Conservation (phyloP, 2,113 vertebrate species). For the Platichthys flesus region DNA sequence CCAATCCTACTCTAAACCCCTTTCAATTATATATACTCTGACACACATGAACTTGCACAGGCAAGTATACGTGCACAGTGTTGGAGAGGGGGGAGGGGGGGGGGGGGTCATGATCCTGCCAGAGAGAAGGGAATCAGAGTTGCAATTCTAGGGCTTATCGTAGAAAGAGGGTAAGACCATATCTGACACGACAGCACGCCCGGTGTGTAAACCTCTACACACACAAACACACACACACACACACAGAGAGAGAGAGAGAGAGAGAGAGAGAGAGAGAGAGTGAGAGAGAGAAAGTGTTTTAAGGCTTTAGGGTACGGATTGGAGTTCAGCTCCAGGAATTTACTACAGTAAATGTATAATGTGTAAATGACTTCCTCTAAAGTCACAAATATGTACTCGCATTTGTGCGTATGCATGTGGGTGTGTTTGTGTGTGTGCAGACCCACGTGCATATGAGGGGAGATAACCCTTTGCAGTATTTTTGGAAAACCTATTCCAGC, state of each 20-base stretch:
- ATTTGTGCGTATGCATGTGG: neutral
- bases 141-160: constrained; percentile 77
- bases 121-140: constrained; percentile 74
- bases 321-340: neutral
- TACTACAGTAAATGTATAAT: neutral
- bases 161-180: constrained; percentile 77
- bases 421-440: constrained; percentile 2
- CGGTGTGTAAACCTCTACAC: constrained; percentile 63
- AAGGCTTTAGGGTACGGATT: neutral
- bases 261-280: neutral
- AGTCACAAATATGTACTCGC: neutral
- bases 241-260: neutral
- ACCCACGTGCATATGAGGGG: constrained; percentile 39
- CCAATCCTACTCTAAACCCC: constrained; percentile 66
- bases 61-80: constrained; percentile 25
- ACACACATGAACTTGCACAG: constrained; percentile 35
- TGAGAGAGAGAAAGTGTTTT: no score
- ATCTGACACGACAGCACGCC: constrained; percentile 72
- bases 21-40: constrained; percentile 59
- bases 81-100: constrained; percentile 29
- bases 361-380: neutral
- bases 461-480: constrained; percentile 70
- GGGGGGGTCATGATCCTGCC: constrained; percentile 70
- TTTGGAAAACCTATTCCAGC: constrained; percentile 74
- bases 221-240: constrained; percentile 11